Percentiles rank a stretch among this genome's conserved stretches.
Evolutionary conservation across 2,113 vertebrate genomes (phyloP).

Genomic region (Hassar affinis): DNA sequence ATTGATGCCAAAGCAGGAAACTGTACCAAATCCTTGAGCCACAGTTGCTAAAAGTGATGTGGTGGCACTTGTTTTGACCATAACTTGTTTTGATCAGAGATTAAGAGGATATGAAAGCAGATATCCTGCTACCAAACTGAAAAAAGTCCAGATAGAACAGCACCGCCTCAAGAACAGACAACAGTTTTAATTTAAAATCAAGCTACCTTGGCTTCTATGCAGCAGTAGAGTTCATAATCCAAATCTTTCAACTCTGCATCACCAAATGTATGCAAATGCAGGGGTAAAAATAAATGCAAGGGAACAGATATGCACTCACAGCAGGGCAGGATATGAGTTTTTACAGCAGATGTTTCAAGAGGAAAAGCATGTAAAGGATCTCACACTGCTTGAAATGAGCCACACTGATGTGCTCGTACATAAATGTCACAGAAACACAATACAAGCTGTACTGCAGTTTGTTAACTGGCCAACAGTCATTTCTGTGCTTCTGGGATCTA

Average conservation of each 20-base stretch:
- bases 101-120: constrained; percentile 27
- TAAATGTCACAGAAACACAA: not conserved
- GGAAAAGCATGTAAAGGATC: not conserved
- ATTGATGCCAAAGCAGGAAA: not conserved
- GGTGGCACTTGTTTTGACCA: not conserved
- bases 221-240: not conserved
- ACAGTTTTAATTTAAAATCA: not conserved
- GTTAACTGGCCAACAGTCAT: not conserved
- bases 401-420: not conserved
- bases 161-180: not conserved
- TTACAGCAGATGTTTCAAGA: constrained; percentile 11
- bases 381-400: not conserved
- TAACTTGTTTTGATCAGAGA: not conserved
- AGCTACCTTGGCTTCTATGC: not conserved
- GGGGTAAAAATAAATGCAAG: not conserved
- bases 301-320: not conserved
- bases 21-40: not conserved
- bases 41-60: not conserved
- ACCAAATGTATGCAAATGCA: not conserved
- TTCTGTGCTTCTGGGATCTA: not conserved
- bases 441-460: not conserved
- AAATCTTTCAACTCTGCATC: not conserved
- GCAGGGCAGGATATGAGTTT: not conserved
- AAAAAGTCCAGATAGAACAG: not conserved
- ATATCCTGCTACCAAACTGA: not conserved